Evolutionary conservation across 2,888 invertebrate genomes (phyloP).

Genomic region (Drosophila gaucha): DNA sequence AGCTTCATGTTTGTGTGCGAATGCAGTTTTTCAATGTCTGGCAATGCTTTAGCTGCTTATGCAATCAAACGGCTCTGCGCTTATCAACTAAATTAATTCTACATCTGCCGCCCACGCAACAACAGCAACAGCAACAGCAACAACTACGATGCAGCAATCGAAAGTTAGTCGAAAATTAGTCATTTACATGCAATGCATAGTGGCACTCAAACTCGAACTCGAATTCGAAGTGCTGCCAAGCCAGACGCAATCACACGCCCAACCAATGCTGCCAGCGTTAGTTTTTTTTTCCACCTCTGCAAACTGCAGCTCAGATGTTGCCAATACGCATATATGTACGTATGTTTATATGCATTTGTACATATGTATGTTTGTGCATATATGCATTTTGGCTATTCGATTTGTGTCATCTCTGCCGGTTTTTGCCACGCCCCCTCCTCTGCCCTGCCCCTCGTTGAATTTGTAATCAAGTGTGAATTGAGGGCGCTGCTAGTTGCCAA

Average conservation of each 20-base stretch:
- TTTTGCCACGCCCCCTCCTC: slow-evolving; percentile 38
- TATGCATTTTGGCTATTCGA: slow-evolving; percentile 30
- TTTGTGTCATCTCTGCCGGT: slow-evolving; percentile 77
- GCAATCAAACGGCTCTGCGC: slow-evolving; percentile 50
- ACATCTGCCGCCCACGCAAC: slow-evolving; percentile 61
- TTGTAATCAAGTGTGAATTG: slow-evolving; percentile 82
- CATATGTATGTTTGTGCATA: neutral
- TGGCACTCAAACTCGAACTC: slow-evolving; percentile 11
- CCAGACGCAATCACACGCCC: slow-evolving; percentile 62
- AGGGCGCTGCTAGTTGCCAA: slow-evolving; percentile 77
- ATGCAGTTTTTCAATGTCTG: slow-evolving; percentile 57
- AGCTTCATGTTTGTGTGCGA: slow-evolving; percentile 53
- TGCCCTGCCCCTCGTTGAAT: slow-evolving; percentile 34
- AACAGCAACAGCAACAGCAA: slow-evolving; percentile 6
- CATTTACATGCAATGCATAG: slow-evolving; percentile 71
- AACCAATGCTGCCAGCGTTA: slow-evolving; percentile 21
- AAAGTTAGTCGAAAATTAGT: slow-evolving; percentile 74
- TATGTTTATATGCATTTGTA: slow-evolving; percentile 18
- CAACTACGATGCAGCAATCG: slow-evolving; percentile 55
- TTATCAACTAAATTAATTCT: slow-evolving; percentile 78
- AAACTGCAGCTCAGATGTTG: slow-evolving; percentile 15
- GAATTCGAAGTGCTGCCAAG: slow-evolving; percentile 11
- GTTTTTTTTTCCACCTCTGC: slow-evolving; percentile 42
- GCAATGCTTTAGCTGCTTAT: slow-evolving; percentile 43
- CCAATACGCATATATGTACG: slow-evolving; percentile 34